Base-by-base conservation (phyloP, 2,113 vertebrate genomes). In the Fregetta grallaria region DNA sequence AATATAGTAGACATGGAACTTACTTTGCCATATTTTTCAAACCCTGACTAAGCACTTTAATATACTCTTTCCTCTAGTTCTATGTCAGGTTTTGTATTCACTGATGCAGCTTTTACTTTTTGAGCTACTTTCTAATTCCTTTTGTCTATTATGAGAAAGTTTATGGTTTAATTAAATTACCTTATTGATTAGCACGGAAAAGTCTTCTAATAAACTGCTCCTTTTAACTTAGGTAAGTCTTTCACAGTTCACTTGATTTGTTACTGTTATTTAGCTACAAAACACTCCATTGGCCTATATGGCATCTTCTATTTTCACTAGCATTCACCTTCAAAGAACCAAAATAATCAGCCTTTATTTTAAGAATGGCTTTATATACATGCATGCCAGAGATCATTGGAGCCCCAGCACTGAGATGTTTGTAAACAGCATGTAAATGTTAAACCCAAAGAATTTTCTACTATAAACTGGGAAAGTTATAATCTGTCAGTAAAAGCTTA, bases 161-260 rank as follows among this genome's bases (percentile, higher is more conserved):
- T 93, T 84, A 86, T 71, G 7, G 47, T 83, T 92, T 87, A 87
- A 93, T 88, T 92, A 89, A 79, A 86, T 87, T 78, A 70, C 3
- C 7, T 61, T 87, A 82, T 90, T 80, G 79, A 92, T 68, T 89
- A 91, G 3, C 26, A 68, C 77, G 34, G 42, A 83, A 87, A 32
- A 67, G 27, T 61, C 36, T 92, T 80, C 27, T 52, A 77, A 81
- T 23, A 38, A 22, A 61, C 21, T 25, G 15, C 20, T 80, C 70
- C 36, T 82, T 4, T 47, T 84, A 89, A 82, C 15, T 79, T 76
- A 22, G 4, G 8, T 8, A 75, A n/a, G 30, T 29, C 25, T 82
- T 71, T 58, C 56, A 42, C 18, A 63, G 29, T 63, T 86, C n/a
- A 50, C 36, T 85, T 74, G n/a, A 67, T 52, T 58, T 90, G 20